These are phyloP conservation scores for Agrenia bidenticulata DNA, from an alignment of 2,888 invertebrate genomes.

Conservation along the genomic window DNA sequence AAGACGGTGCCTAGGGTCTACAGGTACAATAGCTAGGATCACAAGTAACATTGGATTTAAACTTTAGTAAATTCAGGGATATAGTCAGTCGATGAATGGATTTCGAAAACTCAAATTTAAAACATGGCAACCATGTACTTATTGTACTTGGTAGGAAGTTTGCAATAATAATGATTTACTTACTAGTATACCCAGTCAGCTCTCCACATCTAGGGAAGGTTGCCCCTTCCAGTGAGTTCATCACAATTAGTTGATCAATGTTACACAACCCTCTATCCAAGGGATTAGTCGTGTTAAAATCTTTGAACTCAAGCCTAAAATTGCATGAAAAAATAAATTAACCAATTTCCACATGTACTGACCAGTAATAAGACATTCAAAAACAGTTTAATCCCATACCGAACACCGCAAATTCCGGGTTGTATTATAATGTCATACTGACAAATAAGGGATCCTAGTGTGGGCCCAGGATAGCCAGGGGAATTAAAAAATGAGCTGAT, in stretches of 20 bases:
- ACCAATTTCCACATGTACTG: neutral
- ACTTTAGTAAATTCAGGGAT: neutral
- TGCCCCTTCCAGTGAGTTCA: conserved; percentile 56
- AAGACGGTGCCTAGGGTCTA: conserved; percentile 54
- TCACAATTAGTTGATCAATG: conserved; percentile 56
- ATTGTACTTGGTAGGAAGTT: too few relatives aligned
- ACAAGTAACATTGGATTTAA: neutral
- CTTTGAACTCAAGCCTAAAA: conserved; percentile 48
- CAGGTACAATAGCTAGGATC: conserved; percentile 55
- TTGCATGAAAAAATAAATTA: neutral
- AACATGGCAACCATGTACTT: too few relatives aligned
- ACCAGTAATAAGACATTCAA: neutral
- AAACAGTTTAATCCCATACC: conserved; percentile 21
- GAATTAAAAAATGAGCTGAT: conserved; percentile 41
- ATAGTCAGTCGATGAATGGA: too few relatives aligned
- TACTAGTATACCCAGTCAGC: conserved; percentile 56
- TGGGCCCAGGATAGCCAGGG: conserved; percentile 50
- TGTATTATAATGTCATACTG: conserved; percentile 47
- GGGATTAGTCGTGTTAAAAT: conserved; percentile 52
- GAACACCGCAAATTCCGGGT: conserved; percentile 47
- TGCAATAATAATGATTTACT: conserved; percentile 54
- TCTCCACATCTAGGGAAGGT: conserved; percentile 56
- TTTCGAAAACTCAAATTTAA: too few relatives aligned
- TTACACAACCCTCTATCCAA: conserved; percentile 56
- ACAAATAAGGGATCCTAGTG: conserved; percentile 49